These are phyloP conservation scores for Condylura cristata DNA, from an alignment of 2,113 vertebrate genomes.

Conservation along the genomic window DNA sequence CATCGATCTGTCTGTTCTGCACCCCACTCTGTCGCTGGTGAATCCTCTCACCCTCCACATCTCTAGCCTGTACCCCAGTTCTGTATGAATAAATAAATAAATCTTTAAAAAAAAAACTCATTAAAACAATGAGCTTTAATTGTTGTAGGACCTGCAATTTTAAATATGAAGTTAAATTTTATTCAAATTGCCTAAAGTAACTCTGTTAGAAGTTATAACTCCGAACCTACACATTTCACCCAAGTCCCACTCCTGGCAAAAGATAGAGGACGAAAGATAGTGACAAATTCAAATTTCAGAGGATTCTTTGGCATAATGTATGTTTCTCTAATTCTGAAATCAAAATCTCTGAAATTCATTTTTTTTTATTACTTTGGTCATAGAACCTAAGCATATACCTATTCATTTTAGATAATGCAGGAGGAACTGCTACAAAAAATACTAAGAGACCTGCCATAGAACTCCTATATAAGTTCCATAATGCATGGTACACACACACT, in stretches of 20 bases:
- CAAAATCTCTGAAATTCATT: not conserved
- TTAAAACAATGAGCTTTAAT: not conserved
- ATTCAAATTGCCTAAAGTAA: not conserved
- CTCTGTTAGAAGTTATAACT: not conserved
- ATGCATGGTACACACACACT: not conserved
- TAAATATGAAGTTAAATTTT: not conserved
- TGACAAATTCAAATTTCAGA: not conserved
- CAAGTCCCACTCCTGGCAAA: not conserved
- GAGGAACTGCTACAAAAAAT: not conserved
- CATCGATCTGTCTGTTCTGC: too few species aligned
- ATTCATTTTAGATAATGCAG: not conserved
- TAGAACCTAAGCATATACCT: not conserved
- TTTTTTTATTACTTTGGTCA: not conserved
- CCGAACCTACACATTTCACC: not conserved
- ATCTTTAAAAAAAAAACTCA: too few species aligned
- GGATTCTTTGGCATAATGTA: not conserved
- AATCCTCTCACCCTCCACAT: too few species aligned
- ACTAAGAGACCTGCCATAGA: not conserved
- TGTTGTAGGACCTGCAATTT: not conserved
- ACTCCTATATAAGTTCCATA: not conserved
- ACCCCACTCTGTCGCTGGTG: too few species aligned
- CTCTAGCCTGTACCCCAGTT: too few species aligned
- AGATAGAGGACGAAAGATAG: not conserved
- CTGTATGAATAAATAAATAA: too few species aligned
- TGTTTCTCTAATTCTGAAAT: not conserved